These are phyloP conservation scores for Bombylius discolor DNA, from an alignment of 2,888 invertebrate species.

Conservation along the genomic window DNA sequence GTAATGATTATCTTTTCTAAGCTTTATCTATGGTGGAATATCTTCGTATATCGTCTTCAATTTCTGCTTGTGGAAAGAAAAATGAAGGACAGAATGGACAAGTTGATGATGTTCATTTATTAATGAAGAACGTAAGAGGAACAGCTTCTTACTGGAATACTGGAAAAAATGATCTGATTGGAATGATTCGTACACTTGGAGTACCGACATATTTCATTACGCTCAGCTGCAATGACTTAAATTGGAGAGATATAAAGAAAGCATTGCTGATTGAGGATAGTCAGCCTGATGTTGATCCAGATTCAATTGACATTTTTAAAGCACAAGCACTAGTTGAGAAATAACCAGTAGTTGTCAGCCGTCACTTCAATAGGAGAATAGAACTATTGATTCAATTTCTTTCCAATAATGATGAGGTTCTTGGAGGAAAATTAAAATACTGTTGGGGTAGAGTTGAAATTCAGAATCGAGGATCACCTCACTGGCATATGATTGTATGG, in stretches of 20 bases:
- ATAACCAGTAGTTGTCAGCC: conserved; percentile 5
- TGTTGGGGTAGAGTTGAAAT: conserved; percentile 14
- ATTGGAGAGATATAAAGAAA: conserved; percentile 19
- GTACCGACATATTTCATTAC: conserved; percentile 20
- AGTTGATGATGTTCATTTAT: conserved; percentile 19
- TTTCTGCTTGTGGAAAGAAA: too few relatives aligned
- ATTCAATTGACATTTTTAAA: not conserved
- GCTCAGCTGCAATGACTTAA: conserved; percentile 16
- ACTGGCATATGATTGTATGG: conserved; percentile 4
- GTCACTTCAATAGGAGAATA: conserved; percentile 13
- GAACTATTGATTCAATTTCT: conserved; percentile 14
- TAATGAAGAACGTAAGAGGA: conserved; percentile 18
- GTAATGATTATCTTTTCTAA: conserved; percentile 7
- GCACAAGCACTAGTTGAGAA: conserved; percentile 1
- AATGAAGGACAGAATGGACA: too few relatives aligned
- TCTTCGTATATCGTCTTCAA: too few relatives aligned
- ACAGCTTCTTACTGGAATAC: conserved; percentile 16
- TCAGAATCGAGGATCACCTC: conserved; percentile 6
- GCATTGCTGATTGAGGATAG: conserved; percentile 19
- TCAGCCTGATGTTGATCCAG: conserved; percentile 9
- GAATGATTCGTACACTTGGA: conserved; percentile 19
- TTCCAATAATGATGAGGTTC: conserved; percentile 1
- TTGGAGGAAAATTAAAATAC: conserved; percentile 12
- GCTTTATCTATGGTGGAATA: conserved; percentile 6
- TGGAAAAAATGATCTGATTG: conserved; percentile 18